phyloP scores from a whole-genome alignment of 1,140 invertebrate genomes.

The Trinorchestia longiramus region DNA sequence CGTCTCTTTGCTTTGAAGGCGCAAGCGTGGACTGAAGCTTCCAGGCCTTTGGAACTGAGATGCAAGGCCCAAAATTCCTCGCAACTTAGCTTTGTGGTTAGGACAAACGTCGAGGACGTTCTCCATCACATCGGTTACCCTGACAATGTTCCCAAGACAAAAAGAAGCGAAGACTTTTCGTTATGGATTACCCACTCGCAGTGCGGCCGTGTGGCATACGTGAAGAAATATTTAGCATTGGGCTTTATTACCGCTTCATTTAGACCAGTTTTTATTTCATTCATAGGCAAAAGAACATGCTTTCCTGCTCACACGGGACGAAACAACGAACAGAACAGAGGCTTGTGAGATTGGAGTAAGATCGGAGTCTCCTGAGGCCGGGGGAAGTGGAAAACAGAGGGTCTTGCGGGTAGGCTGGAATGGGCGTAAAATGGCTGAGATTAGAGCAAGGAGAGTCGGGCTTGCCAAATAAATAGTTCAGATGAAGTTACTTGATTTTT shows the following conservation, averaged over 20 bases:
- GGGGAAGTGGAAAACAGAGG: slow-evolving; percentile 66
- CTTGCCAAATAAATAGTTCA: slow-evolving; percentile 65
- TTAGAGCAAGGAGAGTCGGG: slow-evolving; percentile 66
- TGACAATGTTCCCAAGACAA: slow-evolving; percentile 67
- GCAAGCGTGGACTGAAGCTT: neutral
- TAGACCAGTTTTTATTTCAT: slow-evolving; percentile 37
- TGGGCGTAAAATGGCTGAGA: slow-evolving; percentile 66
- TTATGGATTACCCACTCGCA: slow-evolving; percentile 63
- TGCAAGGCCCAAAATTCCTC: slow-evolving; percentile 15
- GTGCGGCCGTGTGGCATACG: slow-evolving; percentile 56
- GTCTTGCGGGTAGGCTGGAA: slow-evolving; percentile 66
- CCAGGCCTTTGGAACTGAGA: neutral
- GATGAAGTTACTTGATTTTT: neutral
- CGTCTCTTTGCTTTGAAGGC: neutral
- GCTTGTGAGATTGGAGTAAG: slow-evolving; percentile 63
- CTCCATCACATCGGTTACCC: slow-evolving; percentile 67
- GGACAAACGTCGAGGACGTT: slow-evolving; percentile 52
- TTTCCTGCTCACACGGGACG: slow-evolving; percentile 17
- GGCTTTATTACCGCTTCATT: slow-evolving; percentile 28
- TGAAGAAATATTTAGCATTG: slow-evolving; percentile 36
- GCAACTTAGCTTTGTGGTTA: slow-evolving; percentile 43
- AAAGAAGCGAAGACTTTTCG: slow-evolving; percentile 57
- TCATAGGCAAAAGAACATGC: neutral
- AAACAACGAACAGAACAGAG: slow-evolving; percentile 58
- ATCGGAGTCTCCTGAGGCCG: slow-evolving; percentile 63